Conservation (phyloP, 2,888 invertebrate genomes). For the Thera britannica region DNA sequence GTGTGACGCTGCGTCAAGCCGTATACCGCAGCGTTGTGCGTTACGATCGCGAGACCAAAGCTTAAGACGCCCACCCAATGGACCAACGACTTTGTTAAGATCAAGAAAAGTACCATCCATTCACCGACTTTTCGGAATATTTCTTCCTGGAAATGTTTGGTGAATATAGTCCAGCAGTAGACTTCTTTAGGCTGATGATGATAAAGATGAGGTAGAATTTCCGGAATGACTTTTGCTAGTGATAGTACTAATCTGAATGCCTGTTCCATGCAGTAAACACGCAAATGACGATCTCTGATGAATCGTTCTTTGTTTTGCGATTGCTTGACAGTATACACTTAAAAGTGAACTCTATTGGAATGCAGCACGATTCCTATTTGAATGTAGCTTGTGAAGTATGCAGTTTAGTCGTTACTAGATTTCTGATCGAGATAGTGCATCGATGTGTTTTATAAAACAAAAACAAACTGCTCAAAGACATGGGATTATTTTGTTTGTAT, state of each 20-base stretch:
- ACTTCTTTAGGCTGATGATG: too few relatives aligned
- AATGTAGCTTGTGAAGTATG: constrained; percentile 11
- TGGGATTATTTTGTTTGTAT: too few relatives aligned
- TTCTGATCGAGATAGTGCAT: constrained; percentile 1
- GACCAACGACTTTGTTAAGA: too few relatives aligned
- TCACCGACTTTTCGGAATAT: too few relatives aligned
- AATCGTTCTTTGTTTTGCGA: constrained; percentile 20
- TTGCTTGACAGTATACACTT: constrained; percentile 17
- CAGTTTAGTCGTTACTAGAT: constrained; percentile 3
- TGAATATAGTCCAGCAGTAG: too few relatives aligned
- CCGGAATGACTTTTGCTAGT: not conserved
- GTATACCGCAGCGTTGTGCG: too few relatives aligned
- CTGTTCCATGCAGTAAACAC: constrained; percentile 6
- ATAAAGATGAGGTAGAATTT: not conserved
- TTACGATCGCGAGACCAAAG: too few relatives aligned
- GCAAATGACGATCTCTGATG: constrained; percentile 18
- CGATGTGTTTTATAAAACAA: not conserved
- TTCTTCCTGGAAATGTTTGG: too few relatives aligned
- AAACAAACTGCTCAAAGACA: too few relatives aligned
- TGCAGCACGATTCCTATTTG: constrained; percentile 22
- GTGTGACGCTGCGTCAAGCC: too few relatives aligned
- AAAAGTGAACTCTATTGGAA: constrained; percentile 17
- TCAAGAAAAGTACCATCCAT: too few relatives aligned
- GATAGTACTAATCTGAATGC: constrained; percentile 12
- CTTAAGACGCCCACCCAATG: too few relatives aligned